These are phyloP conservation scores for Drosophila repleta DNA, from an alignment of 1,140 invertebrate genomes.

Conservation along the genomic window DNA sequence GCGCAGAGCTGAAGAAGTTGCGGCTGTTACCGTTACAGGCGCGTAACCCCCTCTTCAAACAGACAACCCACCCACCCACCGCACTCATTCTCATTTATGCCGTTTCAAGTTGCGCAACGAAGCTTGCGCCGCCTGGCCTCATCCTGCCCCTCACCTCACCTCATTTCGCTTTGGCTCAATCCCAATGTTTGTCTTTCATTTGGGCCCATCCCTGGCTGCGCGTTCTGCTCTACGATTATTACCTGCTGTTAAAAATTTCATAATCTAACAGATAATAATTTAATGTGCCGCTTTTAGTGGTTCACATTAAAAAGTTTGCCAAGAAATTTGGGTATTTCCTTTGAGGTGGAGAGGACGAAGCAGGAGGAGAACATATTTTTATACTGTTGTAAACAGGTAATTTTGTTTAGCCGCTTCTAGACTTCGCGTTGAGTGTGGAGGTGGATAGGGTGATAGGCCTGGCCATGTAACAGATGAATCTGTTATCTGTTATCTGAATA, in stretches of 20 bases:
- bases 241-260: slow-evolving; percentile 82
- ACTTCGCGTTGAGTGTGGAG: background rate
- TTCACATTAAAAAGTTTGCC: slow-evolving; percentile 75
- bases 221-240: slow-evolving; percentile 72
- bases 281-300: slow-evolving; percentile 76
- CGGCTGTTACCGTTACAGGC: slow-evolving; percentile 68
- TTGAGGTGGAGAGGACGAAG: slow-evolving; percentile 5
- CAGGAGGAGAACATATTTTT: slow-evolving; percentile 33
- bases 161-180: slow-evolving; percentile 4
- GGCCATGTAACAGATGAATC: no score
- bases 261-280: slow-evolving; percentile 81
- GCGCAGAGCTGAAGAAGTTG: slow-evolving; percentile 25
- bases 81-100: slow-evolving; percentile 64
- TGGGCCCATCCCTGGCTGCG: slow-evolving; percentile 20
- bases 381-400: slow-evolving; percentile 78
- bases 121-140: slow-evolving; percentile 38
- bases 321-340: slow-evolving; percentile 46
- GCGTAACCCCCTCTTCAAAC: background rate
- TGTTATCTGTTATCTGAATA: no score
- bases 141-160: background rate
- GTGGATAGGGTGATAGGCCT: background rate
- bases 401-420: slow-evolving; percentile 31
- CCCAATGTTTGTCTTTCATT: slow-evolving; percentile 76
- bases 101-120: slow-evolving; percentile 79
- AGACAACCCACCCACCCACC: no score